phyloP scores from a whole-genome alignment of 2,797 vertebrate genomes.

The Liparis tanakae region DNA sequence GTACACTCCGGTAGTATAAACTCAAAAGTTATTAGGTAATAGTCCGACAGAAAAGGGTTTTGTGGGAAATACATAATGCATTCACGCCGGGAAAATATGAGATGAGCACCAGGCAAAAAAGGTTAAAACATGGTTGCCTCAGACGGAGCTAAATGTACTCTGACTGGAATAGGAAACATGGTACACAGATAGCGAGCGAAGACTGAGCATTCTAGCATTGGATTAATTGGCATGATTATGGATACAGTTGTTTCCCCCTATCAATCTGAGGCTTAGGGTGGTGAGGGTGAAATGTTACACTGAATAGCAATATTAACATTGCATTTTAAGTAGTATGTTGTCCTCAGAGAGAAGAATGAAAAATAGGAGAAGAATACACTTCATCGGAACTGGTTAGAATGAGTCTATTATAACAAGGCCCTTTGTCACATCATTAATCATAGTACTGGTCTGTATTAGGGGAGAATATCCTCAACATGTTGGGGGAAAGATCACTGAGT shows the following conservation, averaged over 20 bases:
- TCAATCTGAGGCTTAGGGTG: slow-evolving; percentile 45
- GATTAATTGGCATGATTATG: slow-evolving; percentile 65
- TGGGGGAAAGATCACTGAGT: neutral
- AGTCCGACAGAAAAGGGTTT: no score
- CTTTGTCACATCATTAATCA: slow-evolving; percentile 36
- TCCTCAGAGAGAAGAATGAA: slow-evolving; percentile 35
- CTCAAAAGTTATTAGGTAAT: no score
- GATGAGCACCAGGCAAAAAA: slow-evolving; percentile 57
- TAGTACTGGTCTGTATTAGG: neutral
- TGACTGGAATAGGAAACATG: slow-evolving; percentile 54
- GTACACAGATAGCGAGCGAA: slow-evolving; percentile 46
- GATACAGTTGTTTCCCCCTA: slow-evolving; percentile 66
- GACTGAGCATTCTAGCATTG: slow-evolving; percentile 34
- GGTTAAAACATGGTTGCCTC: slow-evolving; percentile 41
- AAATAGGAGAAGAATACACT: slow-evolving; percentile 32
- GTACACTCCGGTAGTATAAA: no score
- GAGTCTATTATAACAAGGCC: slow-evolving; percentile 25
- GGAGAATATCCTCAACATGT: slow-evolving; percentile 21
- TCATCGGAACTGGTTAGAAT: slow-evolving; percentile 23
- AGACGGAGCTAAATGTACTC: slow-evolving; percentile 51
- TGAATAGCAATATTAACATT: slow-evolving; percentile 48
- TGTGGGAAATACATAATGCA: slow-evolving; percentile 73
- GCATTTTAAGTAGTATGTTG: slow-evolving; percentile 58
- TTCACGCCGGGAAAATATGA: slow-evolving; percentile 63
- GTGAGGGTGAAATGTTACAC: slow-evolving; percentile 54